Base-by-base conservation (phyloP, 2,888 invertebrate genomes). In the Chymomyza caudatula region DNA sequence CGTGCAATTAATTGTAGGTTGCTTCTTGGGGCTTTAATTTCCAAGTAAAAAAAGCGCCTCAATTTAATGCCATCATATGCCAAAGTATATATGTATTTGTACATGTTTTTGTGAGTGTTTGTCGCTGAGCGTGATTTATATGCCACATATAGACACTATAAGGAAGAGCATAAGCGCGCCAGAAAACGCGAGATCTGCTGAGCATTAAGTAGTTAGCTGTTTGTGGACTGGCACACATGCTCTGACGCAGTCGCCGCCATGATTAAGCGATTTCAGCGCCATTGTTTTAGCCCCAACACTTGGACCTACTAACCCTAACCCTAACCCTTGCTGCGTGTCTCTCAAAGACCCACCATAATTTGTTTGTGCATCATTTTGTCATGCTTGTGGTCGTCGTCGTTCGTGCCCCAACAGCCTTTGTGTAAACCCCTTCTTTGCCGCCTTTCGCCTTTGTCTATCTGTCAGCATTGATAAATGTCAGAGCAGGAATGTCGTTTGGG, bases 211-310 rank as follows among this genome's bases (percentile, higher is more conserved):
- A 20, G 51, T 29, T 19, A 43, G 19, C 20, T n/a, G n/a, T 44
- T 49, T 49, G 17, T 8, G 13, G 29, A 49, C 63, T 63, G 13
- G 61, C 77, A 79, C 77, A 83, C 71, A 78, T 76, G 77, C 73
- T 73, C 68, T 58, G 74, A 77, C 83, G 69, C 78, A 85, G 61
- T 70, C 67, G 76, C 75, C 75, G 73, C 71, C 78, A 87, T 88
- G 88, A 88, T 88, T 84, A 87, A 88, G 85, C 88, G 82, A 84
- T 88, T 86, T 86, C 78, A 70, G 79, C 80, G 86, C 80, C 81
- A 78, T 86, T 88, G 87, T 87, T 85, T 77, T 54, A 20, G n/a
- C 19, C 25, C 23, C 42, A 55, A 13, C 57, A 55, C 65, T 60
- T 52, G 70, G 69, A 70, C 61, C 59, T 58, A 8, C 19, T n/a